These are phyloP conservation scores for Chrysopilus asiliformis DNA, from an alignment of 2,888 invertebrate genomes.

Conservation along the genomic window DNA sequence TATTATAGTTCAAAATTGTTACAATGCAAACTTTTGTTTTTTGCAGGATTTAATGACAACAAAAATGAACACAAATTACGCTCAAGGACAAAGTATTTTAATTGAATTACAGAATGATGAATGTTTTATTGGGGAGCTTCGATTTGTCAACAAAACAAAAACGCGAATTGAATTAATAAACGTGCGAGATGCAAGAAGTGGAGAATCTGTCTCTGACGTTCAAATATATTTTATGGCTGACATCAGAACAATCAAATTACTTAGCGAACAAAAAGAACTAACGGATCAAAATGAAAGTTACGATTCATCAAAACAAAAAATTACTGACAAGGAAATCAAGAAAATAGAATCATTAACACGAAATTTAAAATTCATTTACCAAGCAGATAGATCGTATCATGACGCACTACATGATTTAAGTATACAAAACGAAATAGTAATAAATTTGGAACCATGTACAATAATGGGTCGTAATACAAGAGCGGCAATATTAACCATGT, in stretches of 20 bases:
- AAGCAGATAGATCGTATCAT: constrained; percentile 23
- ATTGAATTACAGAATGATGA: constrained; percentile 11
- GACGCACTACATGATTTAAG: constrained; percentile 22
- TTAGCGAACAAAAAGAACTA: constrained; percentile 5
- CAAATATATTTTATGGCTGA: constrained; percentile 12
- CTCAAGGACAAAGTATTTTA: constrained; percentile 3
- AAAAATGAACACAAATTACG: constrained; percentile 8
- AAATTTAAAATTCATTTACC: constrained; percentile 17
- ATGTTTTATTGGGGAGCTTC: constrained; percentile 12
- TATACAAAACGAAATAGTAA: constrained; percentile 17
- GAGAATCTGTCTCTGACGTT: constrained; percentile 4
- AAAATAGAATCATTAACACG: constrained; percentile 16
- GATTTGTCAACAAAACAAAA: constrained; percentile 6
- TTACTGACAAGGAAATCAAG: constrained; percentile 9
- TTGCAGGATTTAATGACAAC: too few relatives aligned
- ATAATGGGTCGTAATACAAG: constrained; percentile 19
- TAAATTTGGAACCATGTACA: constrained; percentile 19
- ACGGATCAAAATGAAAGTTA: background rate
- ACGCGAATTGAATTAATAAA: constrained; percentile 11
- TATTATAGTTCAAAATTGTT: too few relatives aligned
- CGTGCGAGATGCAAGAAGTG: constrained; percentile 9
- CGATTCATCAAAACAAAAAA: background rate
- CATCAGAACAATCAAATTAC: constrained; percentile 11
- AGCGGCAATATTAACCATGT: constrained; percentile 18
- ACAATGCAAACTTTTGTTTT: too few relatives aligned